Conservation (phyloP, 1,140 invertebrate species). For the Euwallacea similis region DNA sequence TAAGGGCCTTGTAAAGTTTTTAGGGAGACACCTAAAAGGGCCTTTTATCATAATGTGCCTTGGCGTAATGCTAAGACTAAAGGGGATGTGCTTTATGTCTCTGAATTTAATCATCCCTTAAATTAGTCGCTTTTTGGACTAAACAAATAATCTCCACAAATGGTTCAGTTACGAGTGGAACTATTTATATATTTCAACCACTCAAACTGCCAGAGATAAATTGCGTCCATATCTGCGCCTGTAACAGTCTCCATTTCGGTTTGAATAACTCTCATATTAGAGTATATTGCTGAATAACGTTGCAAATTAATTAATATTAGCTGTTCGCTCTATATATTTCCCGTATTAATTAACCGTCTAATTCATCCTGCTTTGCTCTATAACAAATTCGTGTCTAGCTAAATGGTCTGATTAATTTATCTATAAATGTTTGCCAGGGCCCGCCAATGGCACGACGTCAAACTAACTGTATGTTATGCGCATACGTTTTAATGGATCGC, state of each 20-base stretch:
- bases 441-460: slow-evolving; percentile 1
- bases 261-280: slow-evolving; percentile 9
- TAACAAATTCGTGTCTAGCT: slow-evolving; percentile 11
- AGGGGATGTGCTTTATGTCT: slow-evolving; percentile 11
- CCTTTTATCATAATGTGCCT: slow-evolving; percentile 20
- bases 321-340: slow-evolving; percentile 17
- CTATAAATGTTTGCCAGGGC: slow-evolving; percentile 7
- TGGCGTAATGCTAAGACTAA: not conserved
- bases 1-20: slow-evolving; percentile 28
- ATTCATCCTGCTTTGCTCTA: slow-evolving; percentile 17
- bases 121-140: no score
- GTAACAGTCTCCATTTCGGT: slow-evolving; percentile 1
- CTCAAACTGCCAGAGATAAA: no score
- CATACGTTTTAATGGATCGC: no score
- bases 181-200: no score
- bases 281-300: slow-evolving; percentile 16
- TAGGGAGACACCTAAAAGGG: slow-evolving; percentile 7
- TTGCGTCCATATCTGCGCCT: no score
- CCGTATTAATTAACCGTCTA: slow-evolving; percentile 3
- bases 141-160: no score
- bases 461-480: not conserved
- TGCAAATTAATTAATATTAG: slow-evolving; percentile 16
- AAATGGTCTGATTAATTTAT: slow-evolving; percentile 19
- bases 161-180: no score
- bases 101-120: not conserved